Evolutionary conservation across 2,113 vertebrate species (phyloP), one percentile per base, ranked within the genome.

Genomic region (Pogonocichla stellata): DNA sequence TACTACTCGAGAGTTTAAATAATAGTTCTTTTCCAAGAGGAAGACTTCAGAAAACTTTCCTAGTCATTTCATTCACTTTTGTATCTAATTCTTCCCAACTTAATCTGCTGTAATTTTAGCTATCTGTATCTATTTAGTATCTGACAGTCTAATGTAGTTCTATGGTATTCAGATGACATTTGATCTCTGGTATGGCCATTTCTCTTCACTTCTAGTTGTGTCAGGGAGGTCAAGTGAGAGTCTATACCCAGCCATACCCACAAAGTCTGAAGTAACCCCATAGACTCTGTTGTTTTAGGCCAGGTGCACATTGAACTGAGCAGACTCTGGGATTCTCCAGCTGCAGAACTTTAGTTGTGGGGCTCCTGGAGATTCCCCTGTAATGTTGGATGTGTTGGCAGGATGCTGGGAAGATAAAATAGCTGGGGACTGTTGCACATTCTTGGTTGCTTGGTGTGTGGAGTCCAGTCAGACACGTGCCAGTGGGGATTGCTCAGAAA

Each of bases 391-490:
- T 65, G 25, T n/a, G 24, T 43, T 88, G 72, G 25, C 69, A 78
- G 40, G 70, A 42, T 8, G 5, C 14, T 34, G 28, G 38, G 36
- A 83, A 74, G 31, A 31, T 36, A 16, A 83, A 91, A 20, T 6
- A 38, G 8, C 19, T 0, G 0, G 6, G 47, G 8, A 14, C 20
- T n/a, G 7, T 25, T 57, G 36, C 20, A 8, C 0, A 0, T 65
- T 81, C 22, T 61, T 50, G 40, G 47, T 42, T 64, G 34, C 38
- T 78, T 22, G 28, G 31, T 67, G 23, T 34, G 2, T 16, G 43
- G 70, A 81, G 28, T n/a, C 53, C 29, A 50, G 36, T 12, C 0
- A 0, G 75, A 36, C 47, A 22, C 0, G 0, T 54, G 57, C 47
- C n/a, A 26, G 14, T 0, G 3, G 26, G 65, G 40, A 7, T 45